Conservation (phyloP, 2,797 vertebrate species). For the Rhinogobio ventralis region DNA sequence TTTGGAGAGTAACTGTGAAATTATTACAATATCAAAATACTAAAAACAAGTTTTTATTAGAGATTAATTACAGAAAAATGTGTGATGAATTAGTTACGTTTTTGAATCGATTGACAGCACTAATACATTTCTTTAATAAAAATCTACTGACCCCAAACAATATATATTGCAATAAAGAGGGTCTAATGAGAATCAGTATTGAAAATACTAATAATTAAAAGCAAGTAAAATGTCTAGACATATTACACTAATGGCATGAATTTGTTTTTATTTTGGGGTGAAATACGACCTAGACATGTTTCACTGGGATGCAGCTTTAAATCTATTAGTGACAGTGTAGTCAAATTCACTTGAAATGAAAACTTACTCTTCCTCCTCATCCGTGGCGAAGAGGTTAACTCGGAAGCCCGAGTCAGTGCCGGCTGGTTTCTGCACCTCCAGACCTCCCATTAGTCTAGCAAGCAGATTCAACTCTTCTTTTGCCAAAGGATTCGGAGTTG, state of each 20-base stretch:
- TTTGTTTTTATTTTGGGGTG: neutral
- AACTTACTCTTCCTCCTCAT: slow-evolving; percentile 96
- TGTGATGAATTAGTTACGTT: no score
- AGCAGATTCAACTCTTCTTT: slow-evolving; percentile 97
- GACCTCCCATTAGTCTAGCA: slow-evolving; percentile 90
- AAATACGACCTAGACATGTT: neutral
- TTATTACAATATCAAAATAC: no score
- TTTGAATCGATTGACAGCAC: no score
- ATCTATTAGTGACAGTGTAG: neutral
- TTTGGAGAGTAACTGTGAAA: no score
- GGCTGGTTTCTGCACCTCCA: slow-evolving; percentile 84
- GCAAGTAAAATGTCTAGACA: neutral
- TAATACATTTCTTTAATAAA: neutral
- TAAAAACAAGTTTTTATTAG: no score
- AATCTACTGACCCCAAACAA: neutral
- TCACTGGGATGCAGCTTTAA: slow-evolving; percentile 4
- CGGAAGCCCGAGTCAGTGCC: slow-evolving; percentile 85
- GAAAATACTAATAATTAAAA: neutral
- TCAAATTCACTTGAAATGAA: neutral
- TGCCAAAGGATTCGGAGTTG: slow-evolving; percentile 89
- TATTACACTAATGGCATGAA: neutral
- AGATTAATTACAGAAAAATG: no score
- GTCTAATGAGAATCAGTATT: neutral
- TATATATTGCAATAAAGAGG: neutral
- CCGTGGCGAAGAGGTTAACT: slow-evolving; percentile 91